Percentiles rank a stretch among this genome's conserved stretches.
Conservation (phyloP, 2,113 vertebrate species). For the Callorhinus ursinus region DNA sequence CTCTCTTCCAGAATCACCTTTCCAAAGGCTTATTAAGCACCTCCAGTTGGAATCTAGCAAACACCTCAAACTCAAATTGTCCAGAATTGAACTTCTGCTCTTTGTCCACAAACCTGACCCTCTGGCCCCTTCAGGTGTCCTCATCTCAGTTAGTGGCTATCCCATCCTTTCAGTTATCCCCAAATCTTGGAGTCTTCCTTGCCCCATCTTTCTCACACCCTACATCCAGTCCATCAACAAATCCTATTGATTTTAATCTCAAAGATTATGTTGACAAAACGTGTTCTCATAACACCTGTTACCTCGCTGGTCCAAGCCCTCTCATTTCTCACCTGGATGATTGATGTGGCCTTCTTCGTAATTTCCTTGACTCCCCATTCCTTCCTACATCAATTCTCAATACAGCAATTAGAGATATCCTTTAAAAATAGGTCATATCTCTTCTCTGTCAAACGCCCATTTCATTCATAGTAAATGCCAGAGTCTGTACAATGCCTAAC, state of each 20-base stretch:
- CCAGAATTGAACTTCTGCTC: neutral
- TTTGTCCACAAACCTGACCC: neutral
- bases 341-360: neutral
- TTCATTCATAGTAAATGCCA: neutral
- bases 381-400: neutral
- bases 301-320: neutral
- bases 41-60: neutral
- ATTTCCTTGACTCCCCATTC: neutral
- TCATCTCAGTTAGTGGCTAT: neutral
- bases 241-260: neutral
- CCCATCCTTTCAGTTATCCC: neutral
- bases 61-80: neutral
- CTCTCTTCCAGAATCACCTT: neutral
- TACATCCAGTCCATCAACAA: neutral
- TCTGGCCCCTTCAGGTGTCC: rapidly evolving
- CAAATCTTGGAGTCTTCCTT: neutral
- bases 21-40: neutral
- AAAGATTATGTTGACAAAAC: neutral
- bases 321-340: neutral
- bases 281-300: neutral
- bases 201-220: neutral
- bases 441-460: neutral
- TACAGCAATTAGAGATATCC: neutral
- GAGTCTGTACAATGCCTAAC: neutral
- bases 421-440: neutral